Evolutionary conservation across 2,797 vertebrate genomes (phyloP).

Genomic region (Vespertilio murinus): DNA sequence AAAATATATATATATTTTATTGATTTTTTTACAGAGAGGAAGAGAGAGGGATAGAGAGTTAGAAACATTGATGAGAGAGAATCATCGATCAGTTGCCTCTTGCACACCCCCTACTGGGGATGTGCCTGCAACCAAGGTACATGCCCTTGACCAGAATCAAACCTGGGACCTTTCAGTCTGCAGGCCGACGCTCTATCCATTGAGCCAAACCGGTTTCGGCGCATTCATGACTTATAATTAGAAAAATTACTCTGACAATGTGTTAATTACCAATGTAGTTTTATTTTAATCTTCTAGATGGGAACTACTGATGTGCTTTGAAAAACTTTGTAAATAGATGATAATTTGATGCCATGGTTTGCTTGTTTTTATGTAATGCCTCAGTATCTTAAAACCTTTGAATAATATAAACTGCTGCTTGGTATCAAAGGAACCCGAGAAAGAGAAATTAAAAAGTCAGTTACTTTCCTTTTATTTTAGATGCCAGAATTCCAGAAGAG

Average conservation of each 20-base stretch:
- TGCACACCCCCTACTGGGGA: no score
- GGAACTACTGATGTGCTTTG: background rate
- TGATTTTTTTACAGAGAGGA: no score
- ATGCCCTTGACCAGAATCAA: no score
- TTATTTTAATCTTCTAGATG: slow-evolving; percentile 4
- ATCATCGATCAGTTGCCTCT: no score
- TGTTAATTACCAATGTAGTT: slow-evolving; percentile 13
- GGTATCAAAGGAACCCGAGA: background rate
- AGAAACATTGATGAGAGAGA: no score
- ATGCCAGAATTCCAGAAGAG: slow-evolving; percentile 98
- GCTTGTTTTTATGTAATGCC: background rate
- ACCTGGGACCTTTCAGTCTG: no score
- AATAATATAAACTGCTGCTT: background rate
- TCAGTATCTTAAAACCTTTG: background rate
- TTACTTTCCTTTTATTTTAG: slow-evolving; percentile 82
- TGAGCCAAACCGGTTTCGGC: no score
- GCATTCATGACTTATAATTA: no score
- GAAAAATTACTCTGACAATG: background rate
- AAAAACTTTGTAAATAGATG: background rate
- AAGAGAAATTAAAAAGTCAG: background rate
- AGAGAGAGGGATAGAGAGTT: no score
- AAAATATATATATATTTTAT: no score
- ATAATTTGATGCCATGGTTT: background rate
- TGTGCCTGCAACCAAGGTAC: no score
- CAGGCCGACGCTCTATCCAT: no score